A percentile compares a stretch with the other conserved stretches of the same genome.
phyloP scores from a whole-genome alignment of 2,113 vertebrate genomes.

The Coregonus clupeaformis region DNA sequence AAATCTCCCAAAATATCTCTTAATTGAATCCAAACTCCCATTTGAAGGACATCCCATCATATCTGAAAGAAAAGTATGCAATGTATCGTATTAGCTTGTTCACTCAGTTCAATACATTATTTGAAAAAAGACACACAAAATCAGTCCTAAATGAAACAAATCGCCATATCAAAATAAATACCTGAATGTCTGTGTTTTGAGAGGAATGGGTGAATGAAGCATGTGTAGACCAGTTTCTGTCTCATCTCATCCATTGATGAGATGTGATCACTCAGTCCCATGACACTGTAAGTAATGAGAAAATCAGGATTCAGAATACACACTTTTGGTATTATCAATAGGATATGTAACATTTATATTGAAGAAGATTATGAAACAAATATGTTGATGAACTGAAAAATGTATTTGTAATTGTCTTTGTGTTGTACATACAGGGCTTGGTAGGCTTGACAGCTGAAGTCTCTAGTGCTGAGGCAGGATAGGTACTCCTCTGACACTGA shows the following conservation, averaged over 20 bases:
- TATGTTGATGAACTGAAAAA: neutral
- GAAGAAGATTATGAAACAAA: neutral
- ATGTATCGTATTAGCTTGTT: neutral
- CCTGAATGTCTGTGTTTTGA: constrained; percentile 8
- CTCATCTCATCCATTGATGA: constrained; percentile 12
- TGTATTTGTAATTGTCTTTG: no score
- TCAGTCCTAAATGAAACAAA: no score
- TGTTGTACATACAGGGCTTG: constrained; percentile 33
- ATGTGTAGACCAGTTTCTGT: constrained; percentile 17
- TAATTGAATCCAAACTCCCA: constrained; percentile 14
- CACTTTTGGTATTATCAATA: no score
- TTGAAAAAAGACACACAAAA: no score
- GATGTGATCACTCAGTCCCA: constrained; percentile 16
- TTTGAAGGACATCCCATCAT: neutral
- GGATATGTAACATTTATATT: neutral
- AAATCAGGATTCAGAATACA: neutral
- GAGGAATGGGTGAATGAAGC: constrained; percentile 21
- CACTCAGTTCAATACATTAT: neutral
- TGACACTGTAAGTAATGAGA: constrained; percentile 16
- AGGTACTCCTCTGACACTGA: constrained; percentile 18
- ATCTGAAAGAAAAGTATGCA: neutral
- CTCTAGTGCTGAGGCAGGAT: constrained; percentile 27
- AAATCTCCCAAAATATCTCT: constrained; percentile 15
- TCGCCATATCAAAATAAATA: neutral
- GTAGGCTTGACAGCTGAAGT: constrained; percentile 37